Base-by-base conservation (phyloP, 1,140 invertebrate genomes). In the Tetramorium alpestre region DNA sequence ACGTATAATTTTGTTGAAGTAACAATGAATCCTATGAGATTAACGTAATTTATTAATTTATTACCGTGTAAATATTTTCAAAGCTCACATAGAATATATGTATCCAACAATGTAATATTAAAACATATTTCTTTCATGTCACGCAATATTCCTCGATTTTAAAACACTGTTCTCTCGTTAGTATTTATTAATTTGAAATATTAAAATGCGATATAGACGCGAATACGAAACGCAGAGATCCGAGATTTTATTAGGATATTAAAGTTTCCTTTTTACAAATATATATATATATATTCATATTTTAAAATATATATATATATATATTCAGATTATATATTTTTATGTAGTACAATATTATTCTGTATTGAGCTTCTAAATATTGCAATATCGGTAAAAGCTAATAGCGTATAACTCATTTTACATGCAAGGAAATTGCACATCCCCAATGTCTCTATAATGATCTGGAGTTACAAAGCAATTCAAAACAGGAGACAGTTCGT, bases 61-160 rank as follows among this genome's bases (percentile, higher is more conserved):
- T 62, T 51, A 78, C 41, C 33, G 16, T 38, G 25, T 28, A 78
- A 69, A 81, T 69, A 69, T 44, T 33, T 22, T 49, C 13, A n/a
- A 65, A 65, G 60, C 44, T n/a, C 3, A 22, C 47, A 65, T 65
- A 78, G 60, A 18, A 51, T 28, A 6, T 65, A 70, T 28, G 11
- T 65, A 70, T 69, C 18, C 22, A 56, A 33, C 28, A 13, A 41
- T 22, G 22, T 28, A 8, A 44, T 69, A 81, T 81, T 69, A 81
- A 81, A 69, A 81, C 41, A 69, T 69, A 56, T 56, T 67, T 80
- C 44, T 80, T 56, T 16, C 49, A n/a, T 3, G 44, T 33, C 49
- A 38, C 44, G n/a, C 60, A 78, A 54, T 51, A 13, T 80, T 67
- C 33, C 7, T 54, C n/a, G 5, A 80, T 38, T 80, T 56, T 33